These are phyloP conservation scores for Aspidapion aeneum DNA, from an alignment of 2,888 invertebrate genomes.

Conservation along the genomic window DNA sequence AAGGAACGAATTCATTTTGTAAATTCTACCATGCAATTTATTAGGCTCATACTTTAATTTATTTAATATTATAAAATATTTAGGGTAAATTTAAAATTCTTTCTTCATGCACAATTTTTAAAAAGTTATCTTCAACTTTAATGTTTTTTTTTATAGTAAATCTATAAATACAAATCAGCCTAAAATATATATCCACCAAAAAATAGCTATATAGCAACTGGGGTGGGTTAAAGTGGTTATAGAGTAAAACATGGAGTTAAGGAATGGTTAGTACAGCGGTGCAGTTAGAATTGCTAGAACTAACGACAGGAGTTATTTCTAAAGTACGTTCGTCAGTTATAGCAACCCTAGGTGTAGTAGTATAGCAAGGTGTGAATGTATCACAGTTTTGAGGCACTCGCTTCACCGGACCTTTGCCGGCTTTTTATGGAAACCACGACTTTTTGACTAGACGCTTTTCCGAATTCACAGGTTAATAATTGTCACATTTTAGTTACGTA, in stretches of 20 bases:
- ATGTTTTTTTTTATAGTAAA: constrained; percentile 1
- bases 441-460: constrained; percentile 40
- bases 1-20: constrained; percentile 41
- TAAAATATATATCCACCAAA: constrained; percentile 33
- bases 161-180: constrained; percentile 21
- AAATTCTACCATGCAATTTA: constrained; percentile 47
- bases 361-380: constrained; percentile 42
- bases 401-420: constrained; percentile 44
- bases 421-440: constrained; percentile 29
- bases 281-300: too few relatives aligned
- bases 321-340: too few relatives aligned
- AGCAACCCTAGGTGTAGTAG: too few relatives aligned
- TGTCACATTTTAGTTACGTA: background rate
- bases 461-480: background rate
- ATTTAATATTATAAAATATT: background rate
- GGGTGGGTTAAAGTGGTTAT: constrained; percentile 18
- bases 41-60: constrained; percentile 37
- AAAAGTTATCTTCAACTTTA: constrained; percentile 18
- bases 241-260: constrained; percentile 30
- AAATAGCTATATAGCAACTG: constrained; percentile 21
- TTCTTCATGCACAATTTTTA: constrained; percentile 22
- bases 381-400: constrained; percentile 51
- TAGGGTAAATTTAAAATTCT: constrained; percentile 13
- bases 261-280: constrained; percentile 39
- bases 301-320: too few relatives aligned